A percentile compares a stretch with the other conserved stretches of the same genome.
phyloP scores from a whole-genome alignment of 2,888 invertebrate species.

The Neria commutata region DNA sequence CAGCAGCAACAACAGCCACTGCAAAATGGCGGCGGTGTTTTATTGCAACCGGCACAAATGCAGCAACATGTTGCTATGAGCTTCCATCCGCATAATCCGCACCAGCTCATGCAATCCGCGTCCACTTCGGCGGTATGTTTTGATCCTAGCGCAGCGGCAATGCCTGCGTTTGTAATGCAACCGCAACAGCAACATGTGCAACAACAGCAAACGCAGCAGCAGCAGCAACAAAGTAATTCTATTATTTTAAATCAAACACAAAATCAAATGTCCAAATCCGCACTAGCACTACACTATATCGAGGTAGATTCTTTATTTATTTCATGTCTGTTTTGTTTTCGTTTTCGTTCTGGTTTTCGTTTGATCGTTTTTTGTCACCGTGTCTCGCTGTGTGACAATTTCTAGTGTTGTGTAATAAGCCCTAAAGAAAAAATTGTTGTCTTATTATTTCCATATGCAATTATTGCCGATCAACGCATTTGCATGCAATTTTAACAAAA shows the following conservation, averaged over 20 bases:
- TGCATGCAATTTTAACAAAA: no score
- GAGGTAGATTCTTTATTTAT: conserved; percentile 62
- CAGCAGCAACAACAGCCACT: conserved; percentile 37
- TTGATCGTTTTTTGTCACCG: not conserved
- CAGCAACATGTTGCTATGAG: conserved; percentile 19
- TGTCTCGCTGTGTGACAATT: no score
- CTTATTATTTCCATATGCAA: no score
- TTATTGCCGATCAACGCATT: no score
- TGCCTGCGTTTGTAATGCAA: conserved; percentile 10
- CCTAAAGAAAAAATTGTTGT: no score
- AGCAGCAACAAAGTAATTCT: conserved; percentile 53
- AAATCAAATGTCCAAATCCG: conserved; percentile 60
- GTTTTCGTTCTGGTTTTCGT: conserved; percentile 17
- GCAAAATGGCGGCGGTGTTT: conserved; percentile 8
- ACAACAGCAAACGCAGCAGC: conserved; percentile 31
- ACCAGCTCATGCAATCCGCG: conserved; percentile 51
- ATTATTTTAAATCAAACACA: conserved; percentile 54
- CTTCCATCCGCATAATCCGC: conserved; percentile 26
- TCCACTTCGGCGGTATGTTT: conserved; percentile 30
- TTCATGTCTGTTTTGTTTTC: conserved; percentile 16
- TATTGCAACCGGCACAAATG: conserved; percentile 15
- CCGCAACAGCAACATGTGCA: conserved; percentile 37
- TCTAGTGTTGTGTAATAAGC: no score
- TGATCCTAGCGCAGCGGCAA: conserved; percentile 46
- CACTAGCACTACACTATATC: conserved; percentile 54